These are phyloP conservation scores for Balearica regulorum DNA, from an alignment of 2,797 vertebrate genomes.

Conservation along the genomic window DNA sequence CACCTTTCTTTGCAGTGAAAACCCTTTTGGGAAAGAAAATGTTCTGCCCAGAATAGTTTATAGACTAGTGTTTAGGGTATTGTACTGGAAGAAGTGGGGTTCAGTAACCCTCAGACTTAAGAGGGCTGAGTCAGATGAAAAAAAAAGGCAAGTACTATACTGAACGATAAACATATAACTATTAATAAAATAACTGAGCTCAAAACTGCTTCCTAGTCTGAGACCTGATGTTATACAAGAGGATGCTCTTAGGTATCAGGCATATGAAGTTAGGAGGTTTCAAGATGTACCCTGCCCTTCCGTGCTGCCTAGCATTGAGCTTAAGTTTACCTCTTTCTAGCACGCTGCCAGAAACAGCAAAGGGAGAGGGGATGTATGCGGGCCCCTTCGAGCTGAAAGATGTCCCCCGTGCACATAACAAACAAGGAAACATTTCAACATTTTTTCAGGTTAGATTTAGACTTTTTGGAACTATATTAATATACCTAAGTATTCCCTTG, in stretches of 20 bases:
- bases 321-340: neutral
- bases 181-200: neutral
- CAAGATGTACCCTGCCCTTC: neutral
- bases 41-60: neutral
- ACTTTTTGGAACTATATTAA: neutral
- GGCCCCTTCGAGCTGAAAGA: neutral
- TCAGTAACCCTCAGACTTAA: neutral
- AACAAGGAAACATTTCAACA: neutral
- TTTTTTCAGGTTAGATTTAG: neutral
- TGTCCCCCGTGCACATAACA: neutral
- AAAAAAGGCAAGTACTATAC: neutral
- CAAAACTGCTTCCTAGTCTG: neutral
- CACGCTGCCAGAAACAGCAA: neutral
- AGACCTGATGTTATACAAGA: neutral
- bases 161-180: neutral
- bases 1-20: neutral
- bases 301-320: neutral
- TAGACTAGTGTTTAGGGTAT: neutral
- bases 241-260: neutral
- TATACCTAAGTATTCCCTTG: conserved; percentile 6
- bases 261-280: neutral
- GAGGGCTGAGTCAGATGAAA: neutral
- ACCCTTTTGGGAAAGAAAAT: neutral
- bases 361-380: neutral
- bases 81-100: neutral